phyloP scores from a whole-genome alignment of 2,888 invertebrate species.

The Trissolcus japonicus region DNA sequence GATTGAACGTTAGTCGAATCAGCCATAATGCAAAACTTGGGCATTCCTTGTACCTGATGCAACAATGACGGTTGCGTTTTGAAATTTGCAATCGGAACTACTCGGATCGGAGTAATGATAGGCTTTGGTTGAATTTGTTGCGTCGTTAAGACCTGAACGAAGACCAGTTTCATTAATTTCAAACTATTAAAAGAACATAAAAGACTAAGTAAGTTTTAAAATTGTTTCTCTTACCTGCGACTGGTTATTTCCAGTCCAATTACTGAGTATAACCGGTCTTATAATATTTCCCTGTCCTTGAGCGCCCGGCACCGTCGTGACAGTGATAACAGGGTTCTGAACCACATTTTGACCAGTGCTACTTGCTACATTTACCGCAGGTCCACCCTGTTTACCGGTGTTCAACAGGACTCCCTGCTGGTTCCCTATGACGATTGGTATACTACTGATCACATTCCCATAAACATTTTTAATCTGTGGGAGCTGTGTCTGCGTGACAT shows the following conservation, averaged over 20 bases:
- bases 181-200: neutral
- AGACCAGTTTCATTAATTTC: neutral
- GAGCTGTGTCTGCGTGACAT: constrained; percentile 37
- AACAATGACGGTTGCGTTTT: constrained; percentile 69
- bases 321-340: constrained; percentile 42
- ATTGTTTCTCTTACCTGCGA: constrained; percentile 32
- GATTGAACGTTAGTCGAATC: constrained; percentile 59
- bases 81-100: constrained; percentile 70
- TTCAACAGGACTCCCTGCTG: constrained; percentile 58
- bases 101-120: constrained; percentile 67
- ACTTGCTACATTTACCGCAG: neutral
- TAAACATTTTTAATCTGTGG: constrained; percentile 57
- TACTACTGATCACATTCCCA: constrained; percentile 59
- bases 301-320: constrained; percentile 46
- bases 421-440: constrained; percentile 61
- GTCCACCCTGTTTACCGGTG: constrained; percentile 22
- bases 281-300: constrained; percentile 43
- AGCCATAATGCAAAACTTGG: constrained; percentile 71
- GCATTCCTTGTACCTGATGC: constrained; percentile 70
- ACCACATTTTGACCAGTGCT: constrained; percentile 9
- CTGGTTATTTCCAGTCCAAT: constrained; percentile 59
- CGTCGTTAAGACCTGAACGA: constrained; percentile 49
- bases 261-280: constrained; percentile 60
- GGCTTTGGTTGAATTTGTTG: constrained; percentile 62
- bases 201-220: neutral